Percentiles rank a stretch among this genome's conserved stretches.
These are phyloP conservation scores for Meloe dianella DNA, from an alignment of 2,888 invertebrate genomes.

Conservation along the genomic window DNA sequence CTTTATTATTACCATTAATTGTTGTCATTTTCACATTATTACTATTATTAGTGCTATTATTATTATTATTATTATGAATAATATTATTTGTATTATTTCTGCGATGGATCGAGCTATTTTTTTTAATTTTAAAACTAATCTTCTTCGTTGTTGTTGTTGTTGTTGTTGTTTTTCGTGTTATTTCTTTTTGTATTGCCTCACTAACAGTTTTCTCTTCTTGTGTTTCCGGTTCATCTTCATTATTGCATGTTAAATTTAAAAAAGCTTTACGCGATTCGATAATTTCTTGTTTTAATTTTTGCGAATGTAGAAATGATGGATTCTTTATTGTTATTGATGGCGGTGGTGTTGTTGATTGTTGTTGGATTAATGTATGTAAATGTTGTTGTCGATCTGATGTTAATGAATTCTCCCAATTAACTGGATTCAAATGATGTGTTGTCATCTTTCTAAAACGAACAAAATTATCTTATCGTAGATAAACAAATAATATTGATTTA, in stretches of 20 bases:
- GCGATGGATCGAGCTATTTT: conserved; percentile 59
- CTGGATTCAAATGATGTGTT: conserved; percentile 36
- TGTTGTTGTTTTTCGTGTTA: neutral
- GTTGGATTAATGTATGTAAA: neutral
- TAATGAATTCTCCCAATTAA: conserved; percentile 41
- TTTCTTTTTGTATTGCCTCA: neutral
- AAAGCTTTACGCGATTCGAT: conserved; percentile 49
- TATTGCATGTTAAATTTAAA: conserved; percentile 38
- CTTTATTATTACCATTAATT: conserved; percentile 63
- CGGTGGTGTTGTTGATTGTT: neutral
- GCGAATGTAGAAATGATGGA: conserved; percentile 32
- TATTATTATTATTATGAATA: too few relatives aligned
- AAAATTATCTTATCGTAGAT: conserved; percentile 35
- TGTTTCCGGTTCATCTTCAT: conserved; percentile 31
- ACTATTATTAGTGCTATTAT: neutral
- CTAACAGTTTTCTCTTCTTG: conserved; percentile 36
- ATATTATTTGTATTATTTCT: conserved; percentile 57
- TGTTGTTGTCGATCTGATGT: conserved; percentile 35
- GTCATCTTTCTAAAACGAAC: conserved; percentile 35
- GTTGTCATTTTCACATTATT: conserved; percentile 56
- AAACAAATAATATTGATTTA: neutral
- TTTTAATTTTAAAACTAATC: conserved; percentile 69
- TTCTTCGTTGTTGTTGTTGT: conserved; percentile 58
- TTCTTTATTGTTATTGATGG: conserved; percentile 17
- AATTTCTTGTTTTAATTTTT: conserved; percentile 39